A percentile compares a stretch with the other conserved stretches of the same genome.
These are phyloP conservation scores for Eristalinus sepulchralis DNA, from an alignment of 2,888 invertebrate genomes.

Conservation along the genomic window DNA sequence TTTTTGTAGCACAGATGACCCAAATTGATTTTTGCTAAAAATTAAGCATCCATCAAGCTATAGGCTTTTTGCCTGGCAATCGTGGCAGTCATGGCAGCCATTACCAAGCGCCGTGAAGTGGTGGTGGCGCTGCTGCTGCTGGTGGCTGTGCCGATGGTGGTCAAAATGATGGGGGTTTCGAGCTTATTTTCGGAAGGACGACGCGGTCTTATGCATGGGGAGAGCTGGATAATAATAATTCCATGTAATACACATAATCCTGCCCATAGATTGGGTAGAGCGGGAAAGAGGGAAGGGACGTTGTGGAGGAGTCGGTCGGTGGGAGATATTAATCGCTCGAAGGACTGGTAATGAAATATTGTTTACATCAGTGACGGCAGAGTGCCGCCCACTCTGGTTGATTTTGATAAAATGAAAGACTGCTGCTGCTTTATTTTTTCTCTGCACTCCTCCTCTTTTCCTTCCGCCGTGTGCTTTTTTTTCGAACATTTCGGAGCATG, in stretches of 20 bases:
- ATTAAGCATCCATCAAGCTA: constrained; percentile 39
- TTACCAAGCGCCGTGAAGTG: background rate
- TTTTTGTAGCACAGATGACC: constrained; percentile 50
- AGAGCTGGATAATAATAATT: constrained; percentile 49
- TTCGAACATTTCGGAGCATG: background rate
- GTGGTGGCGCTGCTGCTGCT: too few species aligned
- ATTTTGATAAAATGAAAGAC: background rate
- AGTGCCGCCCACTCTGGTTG: background rate
- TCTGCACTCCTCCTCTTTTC: background rate
- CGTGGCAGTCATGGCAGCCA: background rate
- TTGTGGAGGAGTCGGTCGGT: background rate
- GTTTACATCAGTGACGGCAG: background rate
- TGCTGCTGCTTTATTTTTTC: background rate
- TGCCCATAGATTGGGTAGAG: constrained; percentile 13
- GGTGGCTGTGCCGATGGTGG: background rate
- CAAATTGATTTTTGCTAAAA: constrained; percentile 63
- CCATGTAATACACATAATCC: constrained; percentile 56
- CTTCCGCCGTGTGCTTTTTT: background rate
- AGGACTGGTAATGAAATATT: constrained; percentile 17
- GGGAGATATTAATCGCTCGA: constrained; percentile 32
- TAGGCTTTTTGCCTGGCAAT: background rate
- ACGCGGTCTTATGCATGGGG: background rate
- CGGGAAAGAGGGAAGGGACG: background rate
- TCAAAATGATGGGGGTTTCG: background rate
- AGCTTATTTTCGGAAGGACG: background rate